Percentiles rank a stretch among this genome's conserved stretches.
phyloP scores from a whole-genome alignment of 2,888 invertebrate genomes.

The Rotaria macrura region DNA sequence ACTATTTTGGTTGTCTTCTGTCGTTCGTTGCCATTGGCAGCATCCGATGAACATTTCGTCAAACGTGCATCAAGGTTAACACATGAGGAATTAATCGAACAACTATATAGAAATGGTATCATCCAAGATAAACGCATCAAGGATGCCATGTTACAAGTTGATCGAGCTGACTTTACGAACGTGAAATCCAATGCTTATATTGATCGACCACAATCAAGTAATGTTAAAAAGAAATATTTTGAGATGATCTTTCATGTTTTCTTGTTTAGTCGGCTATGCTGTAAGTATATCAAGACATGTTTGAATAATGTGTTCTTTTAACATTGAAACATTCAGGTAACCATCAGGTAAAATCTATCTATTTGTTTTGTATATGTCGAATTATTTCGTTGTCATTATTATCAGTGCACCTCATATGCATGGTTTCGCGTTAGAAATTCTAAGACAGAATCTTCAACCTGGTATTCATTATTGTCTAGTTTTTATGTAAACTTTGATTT shows the following conservation, averaged over 20 bases:
- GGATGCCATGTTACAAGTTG: conserved; percentile 46
- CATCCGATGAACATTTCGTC: neutral
- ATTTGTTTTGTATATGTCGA: neutral
- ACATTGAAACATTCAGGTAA: neutral
- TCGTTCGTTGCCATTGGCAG: neutral
- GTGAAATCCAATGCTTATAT: neutral
- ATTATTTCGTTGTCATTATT: neutral
- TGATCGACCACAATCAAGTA: conserved; percentile 29
- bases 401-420: conserved; percentile 38
- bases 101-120: conserved; percentile 38
- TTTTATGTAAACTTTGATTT: neutral
- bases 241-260: neutral
- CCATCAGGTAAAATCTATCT: neutral
- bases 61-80: conserved; percentile 23
- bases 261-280: neutral
- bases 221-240: neutral
- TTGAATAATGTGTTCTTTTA: neutral
- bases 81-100: conserved; percentile 22
- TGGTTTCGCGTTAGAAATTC: conserved; percentile 49
- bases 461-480: neutral
- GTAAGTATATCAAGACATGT: neutral
- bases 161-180: conserved; percentile 41
- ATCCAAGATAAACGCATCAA: conserved; percentile 42
- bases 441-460: conserved; percentile 44
- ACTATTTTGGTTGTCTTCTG: neutral